Base-by-base conservation (phyloP, 1,140 invertebrate genomes). In the Bacillus rossius region DNA sequence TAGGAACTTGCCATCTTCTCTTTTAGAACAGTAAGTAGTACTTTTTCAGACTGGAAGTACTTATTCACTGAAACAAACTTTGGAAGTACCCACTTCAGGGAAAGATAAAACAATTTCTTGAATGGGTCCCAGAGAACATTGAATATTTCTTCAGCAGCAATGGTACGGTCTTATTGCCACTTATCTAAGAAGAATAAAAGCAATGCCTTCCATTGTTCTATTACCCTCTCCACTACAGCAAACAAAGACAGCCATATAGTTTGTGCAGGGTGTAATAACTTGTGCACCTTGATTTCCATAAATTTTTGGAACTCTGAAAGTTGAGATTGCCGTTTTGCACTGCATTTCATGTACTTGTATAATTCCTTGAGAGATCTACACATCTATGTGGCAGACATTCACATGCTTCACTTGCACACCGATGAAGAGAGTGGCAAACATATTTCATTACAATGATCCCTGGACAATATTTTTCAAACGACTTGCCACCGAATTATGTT, bases 341-440 rank as follows among this genome's bases (percentile, higher is more conserved):
- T 74, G 8, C 42, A 22, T 64, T 70, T 65, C 43, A 74, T 71
- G 55, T 64, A 69, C 41, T 60, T 59, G 47, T 63, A 69, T 40
- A 72, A 63, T 26, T 62, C 38, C 67, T 23, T 14, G 63, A 57
- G 20, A 75, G 54, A 29, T 69, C 59, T 62, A 74, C 68, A 37
- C 59, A 65, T 8, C 8, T 40, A 25, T 49, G 13, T 8, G 72
- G 72, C 17, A 75, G 55, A 55, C 48, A 20, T 64, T 72, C 71
- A 45, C 68, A 73, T 7, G 73, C 69, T 41, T 73, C 61, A 55
- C 63, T 68, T 0, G 66, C 68, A 60, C 66, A 70, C 10, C 73
- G 57, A 59, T 72, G 68, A 22, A 71, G 56, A 22, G 67, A 71
- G 57, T 75, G 73, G 55, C 71, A 73, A 10, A 73, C 59, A 65